These are phyloP conservation scores for Aphyosemion australe DNA, from an alignment of 2,113 vertebrate species.

Conservation along the genomic window DNA sequence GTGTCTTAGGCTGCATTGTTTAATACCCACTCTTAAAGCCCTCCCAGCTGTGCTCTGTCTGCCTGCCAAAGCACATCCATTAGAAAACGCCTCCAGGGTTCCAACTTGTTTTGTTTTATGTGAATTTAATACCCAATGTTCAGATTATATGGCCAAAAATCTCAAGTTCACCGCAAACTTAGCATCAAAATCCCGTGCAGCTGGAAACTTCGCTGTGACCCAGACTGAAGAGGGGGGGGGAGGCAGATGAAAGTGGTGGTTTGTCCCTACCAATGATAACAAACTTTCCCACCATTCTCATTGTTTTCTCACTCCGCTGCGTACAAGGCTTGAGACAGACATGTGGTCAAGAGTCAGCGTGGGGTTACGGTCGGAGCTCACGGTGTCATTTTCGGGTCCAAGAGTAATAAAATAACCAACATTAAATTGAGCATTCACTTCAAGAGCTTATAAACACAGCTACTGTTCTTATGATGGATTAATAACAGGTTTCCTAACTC, in stretches of 20 bases:
- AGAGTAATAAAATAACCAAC: conserved; percentile 36
- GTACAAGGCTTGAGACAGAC: conserved; percentile 17
- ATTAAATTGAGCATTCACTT: conserved; percentile 28
- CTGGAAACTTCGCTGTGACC: conserved; percentile 60
- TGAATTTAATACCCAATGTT: conserved; percentile 68
- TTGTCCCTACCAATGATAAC: conserved; percentile 56
- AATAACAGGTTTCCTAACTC: conserved; percentile 29
- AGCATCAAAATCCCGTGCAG: conserved; percentile 43
- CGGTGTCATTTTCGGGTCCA: conserved; percentile 20
- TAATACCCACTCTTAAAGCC: conserved; percentile 64
- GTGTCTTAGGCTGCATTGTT: conserved; percentile 62
- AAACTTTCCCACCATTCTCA: conserved; percentile 49
- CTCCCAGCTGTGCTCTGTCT: conserved; percentile 66
- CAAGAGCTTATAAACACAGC: conserved; percentile 26
- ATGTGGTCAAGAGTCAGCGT: conserved; percentile 30
- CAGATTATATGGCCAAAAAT: conserved; percentile 56
- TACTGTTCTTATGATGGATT: conserved; percentile 13
- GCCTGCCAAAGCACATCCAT: conserved; percentile 56
- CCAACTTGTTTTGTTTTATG: conserved; percentile 69
- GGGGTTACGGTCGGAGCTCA: conserved; percentile 15
- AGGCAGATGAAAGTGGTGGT: conserved; percentile 47
- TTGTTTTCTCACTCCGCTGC: conserved; percentile 26
- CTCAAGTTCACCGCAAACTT: conserved; percentile 50
- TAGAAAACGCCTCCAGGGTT: conserved; percentile 51
- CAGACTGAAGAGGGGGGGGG: conserved; percentile 7